Evolutionary conservation across 2,888 invertebrate species (phyloP).

Genomic region (Drosophila austrosaltans): DNA sequence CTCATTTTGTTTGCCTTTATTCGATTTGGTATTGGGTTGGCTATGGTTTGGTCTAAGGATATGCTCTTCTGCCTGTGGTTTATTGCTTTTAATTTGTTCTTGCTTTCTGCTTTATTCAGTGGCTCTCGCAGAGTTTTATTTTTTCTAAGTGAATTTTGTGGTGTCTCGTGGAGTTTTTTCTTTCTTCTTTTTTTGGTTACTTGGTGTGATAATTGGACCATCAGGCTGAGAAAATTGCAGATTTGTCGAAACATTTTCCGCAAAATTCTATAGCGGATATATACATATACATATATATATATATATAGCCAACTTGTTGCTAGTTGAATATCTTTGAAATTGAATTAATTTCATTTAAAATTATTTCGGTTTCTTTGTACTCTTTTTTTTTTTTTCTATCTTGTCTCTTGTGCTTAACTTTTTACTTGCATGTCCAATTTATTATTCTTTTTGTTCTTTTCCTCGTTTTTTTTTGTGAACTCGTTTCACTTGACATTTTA

Average conservation of each 20-base stretch:
- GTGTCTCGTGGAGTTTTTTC: constrained; percentile 11
- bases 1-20: constrained; percentile 37
- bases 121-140: constrained; percentile 16
- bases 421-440: background rate
- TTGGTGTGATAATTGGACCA: constrained; percentile 51
- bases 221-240: constrained; percentile 53
- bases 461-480: background rate
- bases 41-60: constrained; percentile 33
- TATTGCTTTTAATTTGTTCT: constrained; percentile 75
- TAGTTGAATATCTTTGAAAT: background rate
- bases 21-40: constrained; percentile 65
- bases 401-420: background rate
- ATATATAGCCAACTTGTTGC: constrained; percentile 5
- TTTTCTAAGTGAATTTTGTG: constrained; percentile 39
- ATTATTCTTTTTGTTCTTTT: background rate
- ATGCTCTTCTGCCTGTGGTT: constrained; percentile 68
- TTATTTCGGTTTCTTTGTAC: background rate
- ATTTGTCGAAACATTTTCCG: background rate
- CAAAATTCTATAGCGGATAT: background rate
- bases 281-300: background rate
- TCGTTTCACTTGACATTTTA: background rate
- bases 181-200: background rate
- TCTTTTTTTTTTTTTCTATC: background rate
- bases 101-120: constrained; percentile 25
- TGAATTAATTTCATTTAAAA: background rate